A percentile compares a stretch with the other conserved stretches of the same genome.
Evolutionary conservation across 2,888 invertebrate genomes (phyloP).

Genomic region (Iphiclides podalirius): DNA sequence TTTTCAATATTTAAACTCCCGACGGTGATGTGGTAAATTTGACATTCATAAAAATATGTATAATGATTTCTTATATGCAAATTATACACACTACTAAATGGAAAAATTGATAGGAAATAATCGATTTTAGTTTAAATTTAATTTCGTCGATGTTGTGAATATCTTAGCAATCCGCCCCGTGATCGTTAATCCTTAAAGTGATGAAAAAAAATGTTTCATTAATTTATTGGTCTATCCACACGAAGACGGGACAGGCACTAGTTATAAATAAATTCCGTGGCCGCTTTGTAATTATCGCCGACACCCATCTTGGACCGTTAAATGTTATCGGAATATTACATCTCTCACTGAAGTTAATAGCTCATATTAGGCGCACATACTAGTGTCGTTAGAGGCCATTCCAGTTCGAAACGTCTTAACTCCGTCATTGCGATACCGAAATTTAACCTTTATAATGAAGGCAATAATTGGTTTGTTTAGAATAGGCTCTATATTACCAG

Average conservation of each 20-base stretch:
- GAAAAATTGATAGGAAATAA: too few species aligned
- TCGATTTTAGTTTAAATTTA: too few species aligned
- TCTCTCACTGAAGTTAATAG: constrained; percentile 31
- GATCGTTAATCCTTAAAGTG: too few species aligned
- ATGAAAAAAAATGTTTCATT: too few species aligned
- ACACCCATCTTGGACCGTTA: constrained; percentile 33
- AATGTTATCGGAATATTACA: constrained; percentile 31
- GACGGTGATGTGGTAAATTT: too few species aligned
- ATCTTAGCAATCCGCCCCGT: too few species aligned
- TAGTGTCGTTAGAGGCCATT: constrained; percentile 15
- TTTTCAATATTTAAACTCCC: too few species aligned
- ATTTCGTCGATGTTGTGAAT: too few species aligned
- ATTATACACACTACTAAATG: too few species aligned
- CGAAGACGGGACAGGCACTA: constrained; percentile 21
- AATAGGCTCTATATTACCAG: constrained; percentile 3
- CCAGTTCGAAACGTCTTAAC: constrained; percentile 14
- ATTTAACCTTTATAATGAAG: constrained; percentile 4
- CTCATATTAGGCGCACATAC: constrained; percentile 31
- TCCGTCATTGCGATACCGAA: not conserved
- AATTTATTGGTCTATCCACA: too few species aligned
- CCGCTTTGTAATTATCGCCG: constrained; percentile 29
- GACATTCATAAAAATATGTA: too few species aligned
- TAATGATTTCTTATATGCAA: too few species aligned
- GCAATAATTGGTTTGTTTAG: constrained; percentile 3
- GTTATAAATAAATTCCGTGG: constrained; percentile 24